These are phyloP conservation scores for Cryptocephalus moraei DNA, from an alignment of 2,888 invertebrate species.

Conservation along the genomic window DNA sequence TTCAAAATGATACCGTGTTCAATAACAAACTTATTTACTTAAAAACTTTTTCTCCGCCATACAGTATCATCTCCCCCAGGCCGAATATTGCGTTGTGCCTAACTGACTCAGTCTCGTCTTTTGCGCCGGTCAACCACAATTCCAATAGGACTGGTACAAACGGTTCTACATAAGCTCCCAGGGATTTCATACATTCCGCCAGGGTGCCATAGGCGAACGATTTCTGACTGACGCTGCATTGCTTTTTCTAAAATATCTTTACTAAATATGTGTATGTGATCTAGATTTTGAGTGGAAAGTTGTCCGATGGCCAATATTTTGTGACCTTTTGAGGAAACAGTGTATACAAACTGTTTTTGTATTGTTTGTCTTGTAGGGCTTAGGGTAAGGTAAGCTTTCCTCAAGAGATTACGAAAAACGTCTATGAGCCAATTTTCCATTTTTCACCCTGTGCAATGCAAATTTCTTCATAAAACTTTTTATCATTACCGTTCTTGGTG, in stretches of 20 bases:
- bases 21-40: conserved; percentile 33
- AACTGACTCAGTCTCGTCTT: conserved; percentile 58
- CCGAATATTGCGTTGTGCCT: conserved; percentile 69
- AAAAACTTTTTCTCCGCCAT: conserved; percentile 53
- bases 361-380: too few species aligned
- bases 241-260: conserved; percentile 48
- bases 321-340: too few species aligned
- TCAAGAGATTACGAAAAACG: too few species aligned
- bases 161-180: conserved; percentile 44
- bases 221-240: conserved; percentile 52
- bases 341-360: too few species aligned
- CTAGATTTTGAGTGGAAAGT: too few species aligned
- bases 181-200: conserved; percentile 58
- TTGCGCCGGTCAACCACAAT: conserved; percentile 48
- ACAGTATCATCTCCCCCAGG: conserved; percentile 60
- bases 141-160: conserved; percentile 54
- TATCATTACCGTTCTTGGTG: conserved; percentile 50
- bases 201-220: conserved; percentile 65
- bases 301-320: too few species aligned
- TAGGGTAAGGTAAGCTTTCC: too few species aligned
- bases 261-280: too few species aligned
- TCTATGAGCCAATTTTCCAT: too few species aligned
- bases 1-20: background rate
- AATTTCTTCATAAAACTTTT: background rate
- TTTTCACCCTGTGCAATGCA: too few species aligned